These are phyloP conservation scores for Heliocidaris tuberculata DNA, from an alignment of 35 echinoderm and acorn worm species.

Conservation along the genomic window DNA sequence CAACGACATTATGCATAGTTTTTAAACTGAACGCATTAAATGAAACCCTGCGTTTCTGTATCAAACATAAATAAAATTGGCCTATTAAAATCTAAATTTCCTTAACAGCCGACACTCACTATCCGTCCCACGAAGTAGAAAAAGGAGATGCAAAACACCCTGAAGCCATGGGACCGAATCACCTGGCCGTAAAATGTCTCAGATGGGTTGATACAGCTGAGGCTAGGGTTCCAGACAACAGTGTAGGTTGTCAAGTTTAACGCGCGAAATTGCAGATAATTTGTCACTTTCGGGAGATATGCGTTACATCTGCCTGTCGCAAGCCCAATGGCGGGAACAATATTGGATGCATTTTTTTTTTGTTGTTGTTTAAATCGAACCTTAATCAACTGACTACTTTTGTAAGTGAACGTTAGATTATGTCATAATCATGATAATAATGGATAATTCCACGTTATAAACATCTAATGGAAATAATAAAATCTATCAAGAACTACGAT, in stretches of 20 bases:
- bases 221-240: neutral
- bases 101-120: neutral
- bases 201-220: conserved; percentile 16
- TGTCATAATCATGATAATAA: neutral
- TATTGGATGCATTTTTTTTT: too few relatives aligned
- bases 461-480: neutral
- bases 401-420: neutral
- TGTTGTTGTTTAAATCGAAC: too few relatives aligned
- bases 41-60: neutral
- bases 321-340: neutral
- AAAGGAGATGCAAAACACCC: neutral
- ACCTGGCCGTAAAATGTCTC: conserved; percentile 15
- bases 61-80: neutral
- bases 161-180: neutral
- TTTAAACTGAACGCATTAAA: neutral
- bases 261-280: conserved; percentile 8
- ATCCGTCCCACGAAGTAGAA: neutral
- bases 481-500: too few relatives aligned
- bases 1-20: neutral
- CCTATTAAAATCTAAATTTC: neutral
- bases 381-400: neutral
- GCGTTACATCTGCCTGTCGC: conserved; percentile 14
- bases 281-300: conserved; percentile 10
- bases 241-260: neutral
- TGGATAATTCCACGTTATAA: neutral